Base-by-base conservation (phyloP, 1,140 invertebrate genomes). In the Branchinecta lynchi region DNA sequence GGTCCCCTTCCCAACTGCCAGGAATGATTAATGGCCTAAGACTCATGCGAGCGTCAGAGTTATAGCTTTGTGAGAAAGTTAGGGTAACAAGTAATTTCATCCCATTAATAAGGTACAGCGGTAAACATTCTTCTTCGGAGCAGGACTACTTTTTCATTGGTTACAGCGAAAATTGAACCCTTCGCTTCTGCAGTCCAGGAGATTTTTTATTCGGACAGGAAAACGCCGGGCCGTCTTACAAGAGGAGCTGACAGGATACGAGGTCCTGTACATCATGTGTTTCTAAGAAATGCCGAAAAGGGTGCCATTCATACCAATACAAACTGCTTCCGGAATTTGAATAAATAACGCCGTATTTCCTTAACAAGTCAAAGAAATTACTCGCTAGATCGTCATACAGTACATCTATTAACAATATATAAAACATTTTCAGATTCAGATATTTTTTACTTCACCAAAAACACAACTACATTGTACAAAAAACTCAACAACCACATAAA, bases 81-180 rank as follows among this genome's bases (percentile, higher is more conserved):
- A 60, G 51, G 12, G 51, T 60, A 60, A 60, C 51, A 60, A 60
- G 51, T 60, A 60, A 60, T 60, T 60, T 60, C 51, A 60, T 60
- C 51, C 51, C 51, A 60, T 60, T 60, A 60, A 60, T 60, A 60
- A 60, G 51, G 51, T 60, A 60, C 51, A 60, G 51, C 51, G 51
- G 17, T 60, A 60, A 15, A 20, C 51, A 60, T 60, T 20, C 51
- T 12, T 60, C 51, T 60, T 60, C 12, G 51, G 17, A 60, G 51
- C 51, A 60, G 17, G 51, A 20, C 12, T 60, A 60, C 51, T 60
- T 20, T 60, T 15, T 60, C 51, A 60, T 60, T 60, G 17, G 51
- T 60, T 60, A 60, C 51, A 15, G 51, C 12, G 51, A 60, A 60
- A 60, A 60, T 60, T 60, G 51, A 60, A 20, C 51, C 17, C 51